A percentile compares a stretch with the other conserved stretches of the same genome.
phyloP scores from a whole-genome alignment of 2,888 invertebrate species.

The Augochlorella aurata region DNA sequence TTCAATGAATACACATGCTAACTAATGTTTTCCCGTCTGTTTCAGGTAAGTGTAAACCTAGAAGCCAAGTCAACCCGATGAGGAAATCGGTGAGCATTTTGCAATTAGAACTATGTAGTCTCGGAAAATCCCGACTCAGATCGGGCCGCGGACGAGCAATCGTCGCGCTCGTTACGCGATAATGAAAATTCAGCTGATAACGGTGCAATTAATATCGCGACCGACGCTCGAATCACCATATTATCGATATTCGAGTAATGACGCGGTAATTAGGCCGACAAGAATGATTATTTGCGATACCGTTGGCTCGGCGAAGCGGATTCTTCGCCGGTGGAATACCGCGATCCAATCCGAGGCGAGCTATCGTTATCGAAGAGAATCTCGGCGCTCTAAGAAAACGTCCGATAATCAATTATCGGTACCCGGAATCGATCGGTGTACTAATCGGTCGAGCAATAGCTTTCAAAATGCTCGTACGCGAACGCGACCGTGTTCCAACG shows the following conservation, averaged over 20 bases:
- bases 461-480: no score
- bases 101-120: background rate
- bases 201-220: slow-evolving; percentile 6
- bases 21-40: slow-evolving; percentile 43
- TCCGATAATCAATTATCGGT: background rate
- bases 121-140: background rate
- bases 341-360: background rate
- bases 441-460: no score
- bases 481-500: no score
- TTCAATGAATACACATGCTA: background rate
- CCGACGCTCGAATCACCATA: slow-evolving; percentile 8
- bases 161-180: background rate
- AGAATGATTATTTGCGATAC: slow-evolving; percentile 1
- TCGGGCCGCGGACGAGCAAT: background rate
- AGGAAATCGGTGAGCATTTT: slow-evolving; percentile 35
- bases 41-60: slow-evolving; percentile 50
- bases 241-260: slow-evolving; percentile 20
- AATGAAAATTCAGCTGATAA: background rate
- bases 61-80: background rate
- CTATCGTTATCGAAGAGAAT: background rate
- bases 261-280: background rate
- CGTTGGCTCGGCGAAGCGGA: background rate
- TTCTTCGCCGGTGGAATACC: background rate
- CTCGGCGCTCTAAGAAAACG: background rate
- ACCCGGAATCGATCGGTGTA: background rate